phyloP scores from a whole-genome alignment of 2,888 invertebrate species.

The Stictocephala bisonia region DNA sequence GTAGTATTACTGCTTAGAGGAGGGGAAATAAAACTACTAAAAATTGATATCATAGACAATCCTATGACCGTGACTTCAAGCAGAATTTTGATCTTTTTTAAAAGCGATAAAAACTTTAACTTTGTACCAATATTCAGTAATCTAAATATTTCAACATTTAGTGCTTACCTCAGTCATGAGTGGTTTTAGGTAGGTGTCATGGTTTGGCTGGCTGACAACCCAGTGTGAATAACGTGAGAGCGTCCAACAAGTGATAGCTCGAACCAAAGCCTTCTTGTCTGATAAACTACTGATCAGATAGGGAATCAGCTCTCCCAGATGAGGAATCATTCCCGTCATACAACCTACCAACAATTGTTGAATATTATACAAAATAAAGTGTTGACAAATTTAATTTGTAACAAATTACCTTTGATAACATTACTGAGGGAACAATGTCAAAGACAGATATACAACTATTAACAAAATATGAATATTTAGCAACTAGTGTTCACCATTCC shows the following conservation, averaged over 20 bases:
- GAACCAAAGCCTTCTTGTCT: conserved; percentile 95
- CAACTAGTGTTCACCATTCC: no score
- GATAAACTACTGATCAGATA: conserved; percentile 92
- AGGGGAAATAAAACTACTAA: no score
- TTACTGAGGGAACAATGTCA: conserved; percentile 25
- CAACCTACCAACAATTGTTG: conserved; percentile 76
- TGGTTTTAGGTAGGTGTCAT: conserved; percentile 92
- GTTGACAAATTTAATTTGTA: no score
- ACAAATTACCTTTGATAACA: conserved; percentile 22
- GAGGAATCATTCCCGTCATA: conserved; percentile 96
- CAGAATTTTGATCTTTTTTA: no score
- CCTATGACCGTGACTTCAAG: no score
- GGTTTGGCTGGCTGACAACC: conserved; percentile 92
- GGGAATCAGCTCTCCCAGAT: conserved; percentile 95
- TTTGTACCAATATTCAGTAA: no score
- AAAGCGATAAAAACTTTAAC: no score
- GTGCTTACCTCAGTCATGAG: conserved; percentile 87
- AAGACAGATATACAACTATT: neutral
- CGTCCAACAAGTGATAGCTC: conserved; percentile 99
- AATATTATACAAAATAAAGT: no score
- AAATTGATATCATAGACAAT: no score
- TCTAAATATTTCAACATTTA: no score
- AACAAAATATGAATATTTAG: neutral
- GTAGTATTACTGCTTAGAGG: no score
- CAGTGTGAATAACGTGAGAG: conserved; percentile 97